Conservation (phyloP, 2,888 invertebrate species). For the Drosophila aldrichi region DNA sequence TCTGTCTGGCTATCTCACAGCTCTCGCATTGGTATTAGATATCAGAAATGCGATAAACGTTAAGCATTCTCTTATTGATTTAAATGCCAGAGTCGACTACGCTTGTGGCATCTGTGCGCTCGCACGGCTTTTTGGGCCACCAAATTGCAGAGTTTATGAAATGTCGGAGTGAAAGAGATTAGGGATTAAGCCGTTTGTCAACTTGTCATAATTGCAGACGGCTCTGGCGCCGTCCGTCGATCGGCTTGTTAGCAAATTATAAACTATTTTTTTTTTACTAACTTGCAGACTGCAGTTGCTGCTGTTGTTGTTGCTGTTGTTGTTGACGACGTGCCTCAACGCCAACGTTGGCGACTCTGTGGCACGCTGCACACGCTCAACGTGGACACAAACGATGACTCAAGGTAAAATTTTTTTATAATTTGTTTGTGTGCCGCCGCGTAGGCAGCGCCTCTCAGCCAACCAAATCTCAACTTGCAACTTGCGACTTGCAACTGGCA, state of each 20-base stretch:
- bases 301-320: no score
- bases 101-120: constrained; percentile 10
- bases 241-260: constrained; percentile 78
- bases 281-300: not conserved
- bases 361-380: constrained; percentile 19
- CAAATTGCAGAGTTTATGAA: constrained; percentile 58
- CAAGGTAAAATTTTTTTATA: constrained; percentile 75
- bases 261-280: constrained; percentile 52
- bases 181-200: constrained; percentile 81
- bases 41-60: constrained; percentile 73
- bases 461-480: constrained; percentile 45
- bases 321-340: constrained; percentile 38
- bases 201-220: constrained; percentile 78
- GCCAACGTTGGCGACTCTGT: constrained; percentile 68
- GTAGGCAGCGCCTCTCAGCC: constrained; percentile 77
- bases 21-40: constrained; percentile 67
- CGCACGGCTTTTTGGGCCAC: constrained; percentile 46
- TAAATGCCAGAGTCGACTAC: constrained; percentile 62
- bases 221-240: constrained; percentile 65
- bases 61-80: constrained; percentile 72
- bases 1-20: not conserved
- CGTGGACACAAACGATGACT: constrained; percentile 69
- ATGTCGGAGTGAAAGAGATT: constrained; percentile 64
- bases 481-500: constrained; percentile 18
- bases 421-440: constrained; percentile 52